A percentile compares a stretch with the other conserved stretches of the same genome.
Evolutionary conservation across 1,140 invertebrate genomes (phyloP).

Genomic region (Saccostrea cuccullata): DNA sequence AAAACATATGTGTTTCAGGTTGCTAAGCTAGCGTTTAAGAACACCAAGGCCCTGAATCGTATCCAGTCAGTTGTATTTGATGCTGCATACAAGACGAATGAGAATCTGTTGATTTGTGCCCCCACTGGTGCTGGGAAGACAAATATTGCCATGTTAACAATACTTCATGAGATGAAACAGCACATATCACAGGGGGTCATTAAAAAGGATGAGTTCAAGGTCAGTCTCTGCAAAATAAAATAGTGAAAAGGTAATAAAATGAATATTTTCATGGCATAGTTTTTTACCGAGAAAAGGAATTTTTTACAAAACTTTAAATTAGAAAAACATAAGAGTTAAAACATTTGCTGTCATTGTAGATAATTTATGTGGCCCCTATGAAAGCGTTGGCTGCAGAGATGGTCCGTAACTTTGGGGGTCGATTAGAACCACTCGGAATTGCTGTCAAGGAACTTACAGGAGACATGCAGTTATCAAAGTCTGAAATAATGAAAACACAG

Average conservation of each 20-base stretch:
- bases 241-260: too few species aligned
- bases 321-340: too few species aligned
- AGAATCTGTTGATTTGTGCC: constrained; percentile 89
- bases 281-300: too few species aligned
- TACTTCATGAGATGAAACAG: constrained; percentile 93
- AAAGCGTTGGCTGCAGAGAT: constrained; percentile 99
- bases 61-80: constrained; percentile 98
- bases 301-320: too few species aligned
- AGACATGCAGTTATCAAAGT: constrained; percentile 97
- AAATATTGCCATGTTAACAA: constrained; percentile 96
- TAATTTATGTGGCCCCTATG: constrained; percentile 99
- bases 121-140: constrained; percentile 87
- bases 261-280: too few species aligned
- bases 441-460: constrained; percentile 96
- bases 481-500: constrained; percentile 94
- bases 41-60: constrained; percentile 91
- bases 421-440: constrained; percentile 88
- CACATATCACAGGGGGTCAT: constrained; percentile 87
- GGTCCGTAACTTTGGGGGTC: constrained; percentile 94
- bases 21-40: constrained; percentile 84
- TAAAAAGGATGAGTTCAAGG: constrained; percentile 95
- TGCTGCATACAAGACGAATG: constrained; percentile 96
- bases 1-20: constrained; percentile 64
- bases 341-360: constrained; percentile 80
- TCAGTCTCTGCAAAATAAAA: constrained; percentile 72